Evolutionary conservation across 2,113 vertebrate genomes (phyloP), one percentile per base, ranked within the genome.

Genomic region (Tinamus guttatus): DNA sequence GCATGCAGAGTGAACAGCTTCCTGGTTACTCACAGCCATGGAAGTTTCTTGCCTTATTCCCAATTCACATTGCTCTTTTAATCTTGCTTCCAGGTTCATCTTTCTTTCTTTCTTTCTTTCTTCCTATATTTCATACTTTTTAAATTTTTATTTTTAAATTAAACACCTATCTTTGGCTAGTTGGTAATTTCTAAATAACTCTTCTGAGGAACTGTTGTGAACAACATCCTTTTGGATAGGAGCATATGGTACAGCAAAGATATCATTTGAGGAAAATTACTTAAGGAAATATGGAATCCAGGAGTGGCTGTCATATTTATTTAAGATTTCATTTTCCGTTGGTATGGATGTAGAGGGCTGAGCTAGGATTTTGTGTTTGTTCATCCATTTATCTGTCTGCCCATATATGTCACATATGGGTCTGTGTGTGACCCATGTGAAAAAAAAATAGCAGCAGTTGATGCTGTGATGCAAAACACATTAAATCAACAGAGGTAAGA

Each of bases 161-260:
- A 41, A 10, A 52, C 0, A 2, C 1, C 59, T 45, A 7, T 80
- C 16, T 24, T 62, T 77, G 20, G 7, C 11, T 47, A 2, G 3
- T 28, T 63, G 2, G 12, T 54, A 68, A 27, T 91, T 91, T 83
- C 41, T 85, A 24, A 83, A 65, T 40, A 77, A 77, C 30, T 49
- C 7, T 80, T 80, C 14, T 25, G n/a, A 5, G 36, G 85, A 89
- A 67, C 40, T 34, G 13, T 18, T 85, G 15, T 73, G 38, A 64
- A 27, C 27, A 63, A 8, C 20, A 78, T 2, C 2, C 11, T 84
- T 79, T 32, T 32, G 22, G 28, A 45, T 59, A 6, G 27, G 20
- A 86, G 18, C 0, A 0, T 43, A 43, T 45, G 6, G 0, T 40
- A 40, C 14, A 17, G 15, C 40, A 32, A 52, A 52, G 68, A 25